These are phyloP conservation scores for Phortica okadai DNA, from an alignment of 2,888 invertebrate species.

Conservation along the genomic window DNA sequence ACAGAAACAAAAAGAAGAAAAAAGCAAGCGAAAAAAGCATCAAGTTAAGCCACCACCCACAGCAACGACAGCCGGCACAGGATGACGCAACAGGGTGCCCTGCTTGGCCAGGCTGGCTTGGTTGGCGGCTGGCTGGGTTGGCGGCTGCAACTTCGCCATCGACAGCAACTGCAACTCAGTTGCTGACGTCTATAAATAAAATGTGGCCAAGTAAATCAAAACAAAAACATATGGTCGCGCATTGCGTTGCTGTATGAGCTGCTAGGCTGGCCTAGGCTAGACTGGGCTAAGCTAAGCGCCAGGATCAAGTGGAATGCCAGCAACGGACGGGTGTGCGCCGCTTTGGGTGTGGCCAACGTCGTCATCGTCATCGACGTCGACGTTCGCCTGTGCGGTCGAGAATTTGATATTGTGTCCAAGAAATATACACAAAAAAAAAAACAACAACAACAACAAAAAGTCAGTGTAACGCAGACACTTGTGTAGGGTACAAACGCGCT, in stretches of 20 bases:
- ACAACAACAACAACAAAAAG: slow-evolving; percentile 4
- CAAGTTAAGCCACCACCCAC: slow-evolving; percentile 59
- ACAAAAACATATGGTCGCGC: slow-evolving; percentile 49
- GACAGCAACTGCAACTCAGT: slow-evolving; percentile 11
- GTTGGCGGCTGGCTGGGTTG: slow-evolving; percentile 2
- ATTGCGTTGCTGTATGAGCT: no score
- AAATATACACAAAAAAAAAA: slow-evolving; percentile 5
- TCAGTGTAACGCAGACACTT: slow-evolving; percentile 15
- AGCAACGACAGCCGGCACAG: slow-evolving; percentile 53
- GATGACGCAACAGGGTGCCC: slow-evolving; percentile 73
- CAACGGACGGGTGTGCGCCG: slow-evolving; percentile 51
- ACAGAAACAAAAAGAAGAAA: slow-evolving; percentile 7
- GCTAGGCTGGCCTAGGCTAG: slow-evolving; percentile 45
- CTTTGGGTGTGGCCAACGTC: slow-evolving; percentile 30
- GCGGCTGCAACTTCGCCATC: slow-evolving; percentile 9
- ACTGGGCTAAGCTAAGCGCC: slow-evolving; percentile 48
- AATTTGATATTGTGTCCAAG: slow-evolving; percentile 56
- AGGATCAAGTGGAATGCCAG: slow-evolving; percentile 60
- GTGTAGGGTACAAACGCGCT: not conserved
- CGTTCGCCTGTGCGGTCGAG: slow-evolving; percentile 51
- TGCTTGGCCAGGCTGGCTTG: slow-evolving; percentile 17
- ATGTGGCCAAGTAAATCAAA: slow-evolving; percentile 65
- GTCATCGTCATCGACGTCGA: not conserved
- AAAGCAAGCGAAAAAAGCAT: slow-evolving; percentile 11
- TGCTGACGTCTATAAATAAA: slow-evolving; percentile 70